These are phyloP conservation scores for Notamacropus eugenii DNA, from an alignment of 2,797 vertebrate species.

Conservation along the genomic window DNA sequence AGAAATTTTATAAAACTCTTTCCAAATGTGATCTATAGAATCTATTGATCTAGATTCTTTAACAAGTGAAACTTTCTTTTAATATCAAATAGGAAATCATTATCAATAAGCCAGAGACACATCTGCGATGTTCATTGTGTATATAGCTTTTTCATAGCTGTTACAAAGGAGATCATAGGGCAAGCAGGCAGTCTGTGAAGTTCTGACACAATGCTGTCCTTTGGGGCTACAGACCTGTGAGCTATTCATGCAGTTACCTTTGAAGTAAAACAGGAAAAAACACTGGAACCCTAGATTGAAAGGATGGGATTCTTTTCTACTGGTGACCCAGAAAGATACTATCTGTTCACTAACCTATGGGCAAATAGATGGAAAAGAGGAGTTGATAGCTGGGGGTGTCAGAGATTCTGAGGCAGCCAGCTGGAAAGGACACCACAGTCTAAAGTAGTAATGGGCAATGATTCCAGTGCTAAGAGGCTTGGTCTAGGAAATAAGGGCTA, in stretches of 20 bases:
- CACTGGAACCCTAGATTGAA: constrained; percentile 72
- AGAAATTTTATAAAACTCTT: constrained; percentile 72
- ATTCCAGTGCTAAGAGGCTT: background rate
- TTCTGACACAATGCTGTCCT: constrained; percentile 63
- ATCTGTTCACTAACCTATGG: constrained; percentile 17
- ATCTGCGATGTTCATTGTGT: constrained; percentile 73
- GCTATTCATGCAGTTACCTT: constrained; percentile 73
- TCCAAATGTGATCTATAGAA: constrained; percentile 71
- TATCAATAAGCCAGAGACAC: constrained; percentile 68
- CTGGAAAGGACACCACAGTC: constrained; percentile 17
- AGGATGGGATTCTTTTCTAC: constrained; percentile 64
- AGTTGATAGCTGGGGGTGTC: constrained; percentile 1
- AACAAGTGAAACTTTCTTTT: constrained; percentile 78
- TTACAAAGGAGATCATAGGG: constrained; percentile 73
- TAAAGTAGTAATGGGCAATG: constrained; percentile 21
- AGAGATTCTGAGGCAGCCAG: constrained; percentile 3
- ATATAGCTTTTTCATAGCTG: constrained; percentile 68
- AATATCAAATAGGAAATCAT: constrained; percentile 75
- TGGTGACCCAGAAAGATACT: constrained; percentile 71
- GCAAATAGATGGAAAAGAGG: constrained; percentile 49
- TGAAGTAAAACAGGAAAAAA: constrained; percentile 76
- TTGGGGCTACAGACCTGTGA: constrained; percentile 76
- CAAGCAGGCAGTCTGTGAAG: constrained; percentile 73
- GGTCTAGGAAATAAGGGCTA: background rate
- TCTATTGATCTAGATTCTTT: constrained; percentile 75